Evolutionary conservation across 1,140 invertebrate species (phyloP).

Genomic region (Eriosoma lanigerum): DNA sequence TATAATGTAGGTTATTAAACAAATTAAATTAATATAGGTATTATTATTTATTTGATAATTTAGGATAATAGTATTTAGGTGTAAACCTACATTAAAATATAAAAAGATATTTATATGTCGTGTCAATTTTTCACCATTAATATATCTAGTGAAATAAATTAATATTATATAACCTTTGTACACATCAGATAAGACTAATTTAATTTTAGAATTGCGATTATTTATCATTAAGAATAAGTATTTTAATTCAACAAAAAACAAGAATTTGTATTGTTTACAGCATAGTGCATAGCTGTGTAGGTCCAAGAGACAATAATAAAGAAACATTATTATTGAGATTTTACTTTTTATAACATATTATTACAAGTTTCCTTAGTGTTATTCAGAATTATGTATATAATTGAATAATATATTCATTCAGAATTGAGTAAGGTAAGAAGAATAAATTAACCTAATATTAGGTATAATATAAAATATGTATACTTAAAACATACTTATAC

Average conservation of each 20-base stretch:
- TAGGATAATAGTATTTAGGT: neutral
- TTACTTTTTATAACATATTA: neutral
- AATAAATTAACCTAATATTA: no score
- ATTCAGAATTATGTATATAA: no score
- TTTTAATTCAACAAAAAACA: neutral
- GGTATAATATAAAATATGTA: no score
- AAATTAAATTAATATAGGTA: neutral
- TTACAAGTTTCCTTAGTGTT: neutral
- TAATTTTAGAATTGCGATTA: constrained; percentile 12
- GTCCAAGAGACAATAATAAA: neutral
- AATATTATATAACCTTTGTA: neutral
- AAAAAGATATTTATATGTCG: neutral
- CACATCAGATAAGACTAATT: neutral
- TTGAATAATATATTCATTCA: no score
- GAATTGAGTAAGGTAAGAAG: no score
- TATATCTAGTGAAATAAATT: neutral
- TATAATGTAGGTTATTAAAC: no score
- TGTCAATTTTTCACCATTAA: neutral
- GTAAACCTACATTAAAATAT: neutral
- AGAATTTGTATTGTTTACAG: neutral
- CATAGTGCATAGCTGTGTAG: no score
- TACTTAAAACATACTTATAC: no score
- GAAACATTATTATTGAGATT: neutral
- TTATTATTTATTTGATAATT: neutral
- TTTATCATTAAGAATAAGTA: neutral